These are phyloP conservation scores for Rhopalosiphum maidis DNA, from an alignment of 1,140 invertebrate genomes.

Conservation along the genomic window DNA sequence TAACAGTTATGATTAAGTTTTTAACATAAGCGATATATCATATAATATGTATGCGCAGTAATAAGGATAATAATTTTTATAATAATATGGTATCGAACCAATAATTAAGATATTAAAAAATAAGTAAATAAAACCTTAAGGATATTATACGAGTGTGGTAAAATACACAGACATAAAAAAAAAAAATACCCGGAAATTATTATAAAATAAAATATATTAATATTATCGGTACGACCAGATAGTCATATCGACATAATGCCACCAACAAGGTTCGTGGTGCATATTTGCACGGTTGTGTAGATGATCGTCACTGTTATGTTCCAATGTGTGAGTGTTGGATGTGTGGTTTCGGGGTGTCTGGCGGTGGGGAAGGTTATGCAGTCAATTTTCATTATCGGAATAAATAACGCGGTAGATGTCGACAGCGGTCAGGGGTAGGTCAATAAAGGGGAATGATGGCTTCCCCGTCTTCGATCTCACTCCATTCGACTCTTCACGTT, in stretches of 20 bases:
- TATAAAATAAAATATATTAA: neutral
- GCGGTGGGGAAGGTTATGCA: neutral
- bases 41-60: no score
- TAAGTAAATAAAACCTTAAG: neutral
- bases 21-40: no score
- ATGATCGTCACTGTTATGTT: no score
- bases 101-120: neutral
- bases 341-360: neutral
- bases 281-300: no score
- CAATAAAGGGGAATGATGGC: neutral
- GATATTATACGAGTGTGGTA: neutral
- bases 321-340: no score
- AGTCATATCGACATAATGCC: no score
- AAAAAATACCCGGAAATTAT: neutral
- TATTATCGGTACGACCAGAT: no score
- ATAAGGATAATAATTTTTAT: no score
- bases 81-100: no score
- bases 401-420: slow-evolving; percentile 30
- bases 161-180: neutral
- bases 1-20: no score
- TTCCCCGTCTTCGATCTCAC: neutral
- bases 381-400: slow-evolving; percentile 41
- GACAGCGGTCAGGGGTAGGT: neutral
- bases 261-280: no score
- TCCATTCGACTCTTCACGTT: neutral